These are phyloP conservation scores for Ascaphus truei DNA, from an alignment of 2,113 vertebrate species.

Conservation along the genomic window DNA sequence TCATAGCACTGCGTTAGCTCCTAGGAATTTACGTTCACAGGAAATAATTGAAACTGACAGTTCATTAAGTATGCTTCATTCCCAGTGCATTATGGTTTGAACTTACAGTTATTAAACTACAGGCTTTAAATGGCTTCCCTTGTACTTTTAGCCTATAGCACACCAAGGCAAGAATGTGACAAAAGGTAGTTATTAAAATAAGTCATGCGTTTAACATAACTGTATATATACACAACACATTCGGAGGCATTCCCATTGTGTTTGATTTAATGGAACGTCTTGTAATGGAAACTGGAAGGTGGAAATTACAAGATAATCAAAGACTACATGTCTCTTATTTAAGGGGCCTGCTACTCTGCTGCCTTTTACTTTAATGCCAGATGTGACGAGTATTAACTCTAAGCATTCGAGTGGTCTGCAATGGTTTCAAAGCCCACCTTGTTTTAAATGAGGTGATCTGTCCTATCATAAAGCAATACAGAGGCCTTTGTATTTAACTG, in stretches of 20 bases:
- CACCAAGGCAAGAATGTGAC: constrained; percentile 16
- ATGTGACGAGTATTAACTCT: too few relatives aligned
- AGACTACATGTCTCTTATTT: background rate
- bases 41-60: constrained; percentile 34
- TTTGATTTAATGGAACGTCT: background rate
- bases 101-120: constrained; percentile 24
- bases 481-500: too few relatives aligned
- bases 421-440: too few relatives aligned
- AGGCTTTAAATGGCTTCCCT: background rate
- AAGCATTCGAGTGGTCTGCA: too few relatives aligned
- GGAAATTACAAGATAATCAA: background rate
- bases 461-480: too few relatives aligned
- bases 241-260: too few relatives aligned
- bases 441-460: too few relatives aligned
- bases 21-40: constrained; percentile 24
- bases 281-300: background rate
- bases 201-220: background rate
- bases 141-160: constrained; percentile 6
- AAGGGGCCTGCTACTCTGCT: too few relatives aligned
- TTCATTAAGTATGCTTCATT: constrained; percentile 30
- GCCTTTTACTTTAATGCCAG: too few relatives aligned
- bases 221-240: background rate
- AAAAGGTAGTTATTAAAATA: constrained; percentile 23
- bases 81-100: constrained; percentile 27
- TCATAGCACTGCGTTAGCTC: constrained; percentile 18